Evolutionary conservation across 2,113 vertebrate genomes (phyloP).

Genomic region (Chamaetylas fuelleborni): DNA sequence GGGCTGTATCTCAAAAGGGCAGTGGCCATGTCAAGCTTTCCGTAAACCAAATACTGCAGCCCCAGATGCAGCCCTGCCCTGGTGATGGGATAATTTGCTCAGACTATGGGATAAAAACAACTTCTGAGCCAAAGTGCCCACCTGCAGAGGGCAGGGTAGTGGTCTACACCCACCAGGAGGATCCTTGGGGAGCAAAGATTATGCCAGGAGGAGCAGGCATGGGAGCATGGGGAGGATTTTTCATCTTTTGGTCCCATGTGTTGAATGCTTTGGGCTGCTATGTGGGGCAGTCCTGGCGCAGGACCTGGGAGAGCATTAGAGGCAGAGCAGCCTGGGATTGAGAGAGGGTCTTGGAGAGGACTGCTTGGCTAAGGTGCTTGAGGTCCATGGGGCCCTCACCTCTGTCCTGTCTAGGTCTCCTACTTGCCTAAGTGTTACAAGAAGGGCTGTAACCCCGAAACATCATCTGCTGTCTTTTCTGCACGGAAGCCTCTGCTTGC

Average conservation of each 20-base stretch:
- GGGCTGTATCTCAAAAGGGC: background rate
- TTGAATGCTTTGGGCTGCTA: background rate
- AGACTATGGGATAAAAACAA: background rate
- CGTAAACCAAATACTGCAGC: background rate
- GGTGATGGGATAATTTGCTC: background rate
- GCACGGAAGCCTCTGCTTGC: background rate
- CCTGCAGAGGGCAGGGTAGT: background rate
- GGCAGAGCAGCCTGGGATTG: background rate
- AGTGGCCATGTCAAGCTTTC: background rate
- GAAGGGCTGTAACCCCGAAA: background rate
- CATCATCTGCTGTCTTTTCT: background rate
- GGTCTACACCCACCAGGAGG: background rate
- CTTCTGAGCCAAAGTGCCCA: background rate
- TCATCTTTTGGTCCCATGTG: background rate
- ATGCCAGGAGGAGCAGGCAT: background rate
- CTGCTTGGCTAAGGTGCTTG: background rate
- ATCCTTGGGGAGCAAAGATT: background rate
- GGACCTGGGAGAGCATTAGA: background rate
- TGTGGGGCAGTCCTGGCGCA: background rate
- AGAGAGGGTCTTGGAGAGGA: background rate
- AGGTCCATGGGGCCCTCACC: background rate
- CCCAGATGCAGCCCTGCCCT: background rate
- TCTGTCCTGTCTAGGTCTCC: background rate
- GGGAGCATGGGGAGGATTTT: rapidly evolving
- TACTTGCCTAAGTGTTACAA: background rate